phyloP scores from a whole-genome alignment of 2,888 invertebrate species.

The Agapostemon virescens region DNA sequence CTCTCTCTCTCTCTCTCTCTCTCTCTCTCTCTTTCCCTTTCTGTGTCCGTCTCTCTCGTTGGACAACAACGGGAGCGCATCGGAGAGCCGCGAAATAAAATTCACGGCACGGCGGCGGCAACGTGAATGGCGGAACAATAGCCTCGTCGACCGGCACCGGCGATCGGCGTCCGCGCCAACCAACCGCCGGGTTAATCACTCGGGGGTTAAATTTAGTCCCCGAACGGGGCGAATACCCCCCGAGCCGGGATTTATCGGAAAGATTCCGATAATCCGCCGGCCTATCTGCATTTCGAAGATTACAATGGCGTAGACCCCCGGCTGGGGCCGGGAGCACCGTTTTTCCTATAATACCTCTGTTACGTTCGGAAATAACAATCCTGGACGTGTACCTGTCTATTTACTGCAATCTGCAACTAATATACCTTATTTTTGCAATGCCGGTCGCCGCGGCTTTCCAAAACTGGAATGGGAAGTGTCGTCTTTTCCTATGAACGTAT shows the following conservation, averaged over 20 bases:
- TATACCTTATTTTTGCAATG: background rate
- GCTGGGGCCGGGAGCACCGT: background rate
- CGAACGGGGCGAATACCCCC: constrained; percentile 11
- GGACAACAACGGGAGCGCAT: background rate
- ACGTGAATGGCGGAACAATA: constrained; percentile 43
- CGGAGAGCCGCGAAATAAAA: constrained; percentile 44
- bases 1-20: background rate
- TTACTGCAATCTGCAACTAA: background rate
- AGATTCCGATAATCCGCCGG: constrained; percentile 19
- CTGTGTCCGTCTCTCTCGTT: background rate
- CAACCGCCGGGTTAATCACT: constrained; percentile 17
- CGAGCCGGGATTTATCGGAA: background rate
- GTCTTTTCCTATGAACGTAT: too few relatives aligned
- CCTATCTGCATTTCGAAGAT: constrained; percentile 20
- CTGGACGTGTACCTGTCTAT: background rate
- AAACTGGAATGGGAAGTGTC: background rate
- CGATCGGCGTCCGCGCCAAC: constrained; percentile 10
- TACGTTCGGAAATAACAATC: background rate
- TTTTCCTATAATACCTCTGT: background rate
- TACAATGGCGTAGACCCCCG: constrained; percentile 10
- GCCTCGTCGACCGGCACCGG: constrained; percentile 12
- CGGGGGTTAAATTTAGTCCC: constrained; percentile 24
- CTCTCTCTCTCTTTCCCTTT: background rate
- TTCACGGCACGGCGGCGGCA: constrained; percentile 17
- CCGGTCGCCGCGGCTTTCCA: too few relatives aligned